A percentile compares a stretch with the other conserved stretches of the same genome.
Conservation (phyloP, 2,888 invertebrate species). For the Standfussiana lucernea region DNA sequence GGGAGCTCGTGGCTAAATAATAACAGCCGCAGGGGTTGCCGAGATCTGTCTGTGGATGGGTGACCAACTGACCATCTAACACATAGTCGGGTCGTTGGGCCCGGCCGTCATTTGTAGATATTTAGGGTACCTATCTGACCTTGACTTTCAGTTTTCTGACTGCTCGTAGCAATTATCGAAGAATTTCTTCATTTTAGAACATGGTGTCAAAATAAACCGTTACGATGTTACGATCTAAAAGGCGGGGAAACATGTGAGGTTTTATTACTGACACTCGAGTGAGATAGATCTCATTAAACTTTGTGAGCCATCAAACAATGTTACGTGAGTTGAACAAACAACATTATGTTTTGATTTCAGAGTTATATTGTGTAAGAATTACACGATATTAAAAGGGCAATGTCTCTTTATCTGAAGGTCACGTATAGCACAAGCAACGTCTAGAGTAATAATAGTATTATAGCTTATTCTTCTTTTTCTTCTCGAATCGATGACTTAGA, state of each 20-base stretch:
- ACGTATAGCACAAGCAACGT: not conserved
- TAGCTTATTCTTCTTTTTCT: not conserved
- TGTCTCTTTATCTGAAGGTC: not conserved
- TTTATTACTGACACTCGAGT: slow-evolving; percentile 4
- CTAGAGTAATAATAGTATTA: not conserved
- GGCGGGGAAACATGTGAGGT: not conserved
- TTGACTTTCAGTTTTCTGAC: not conserved
- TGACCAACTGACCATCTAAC: not conserved
- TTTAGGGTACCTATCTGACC: not conserved
- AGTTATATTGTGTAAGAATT: not conserved
- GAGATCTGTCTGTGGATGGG: not conserved
- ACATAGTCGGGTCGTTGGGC: not conserved
- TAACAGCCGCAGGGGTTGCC: not conserved
- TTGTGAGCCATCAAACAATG: slow-evolving; percentile 11
- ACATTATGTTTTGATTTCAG: not conserved
- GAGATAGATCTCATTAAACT: slow-evolving; percentile 31
- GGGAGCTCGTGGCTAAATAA: not conserved
- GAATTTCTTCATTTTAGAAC: not conserved
- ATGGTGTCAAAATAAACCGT: not conserved
- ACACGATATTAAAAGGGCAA: not conserved
- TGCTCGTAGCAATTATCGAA: not conserved
- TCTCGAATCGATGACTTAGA: not conserved
- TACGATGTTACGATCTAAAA: not conserved
- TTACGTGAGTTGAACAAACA: slow-evolving; percentile 26
- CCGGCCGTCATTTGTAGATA: not conserved